Base-by-base conservation (phyloP, 2,888 invertebrate genomes). In the Xylota segnis region DNA sequence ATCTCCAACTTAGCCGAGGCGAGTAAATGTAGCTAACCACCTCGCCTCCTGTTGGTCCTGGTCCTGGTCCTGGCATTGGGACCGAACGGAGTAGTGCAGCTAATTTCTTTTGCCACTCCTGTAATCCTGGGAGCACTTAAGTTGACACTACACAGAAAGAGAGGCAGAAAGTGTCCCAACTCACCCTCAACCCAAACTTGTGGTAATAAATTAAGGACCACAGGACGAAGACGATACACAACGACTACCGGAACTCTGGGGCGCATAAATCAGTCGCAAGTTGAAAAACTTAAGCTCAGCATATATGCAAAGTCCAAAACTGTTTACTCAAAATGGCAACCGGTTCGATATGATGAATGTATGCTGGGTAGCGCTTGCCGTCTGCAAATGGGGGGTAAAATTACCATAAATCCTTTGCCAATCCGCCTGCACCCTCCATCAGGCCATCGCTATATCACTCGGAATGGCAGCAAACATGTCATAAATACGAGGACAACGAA, bases 311-410 rank as follows among this genome's bases (percentile, higher is more conserved):
- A 76, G 71, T 82, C 68, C 72, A 59, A 82, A 81, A 86, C 56
- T 86, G 86, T 86, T 86, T 86, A 77, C 82, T 71, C 65, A 65
- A 70, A 79, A 75, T 68, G 74, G 66, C 71, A 81, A 61, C 84
- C 40, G 47, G 40, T 71, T 77, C 72, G 76, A 86, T 86, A 82
- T 86, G 86, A 86, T 86, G 81, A 82, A 86, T 86, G 86, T 70
- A 32, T 50, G 59, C 34, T 71, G 9, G 59, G 65, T 43, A 58
- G 14, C 56, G 27, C 40, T 68, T 50, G 43, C 66, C 37, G 56
- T 68, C 47, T 63, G 78, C 40, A 27, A 72, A 77, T 50, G 34
- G 40, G 23, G 23, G 2, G 37, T 6, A 23, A 77, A 56, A 86
- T 82, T 76, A 86, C 81, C 84, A 86, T 86, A 86, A 86, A 86